phyloP scores from a whole-genome alignment of 2,113 vertebrate genomes.

The Pelodiscus sinensis region DNA sequence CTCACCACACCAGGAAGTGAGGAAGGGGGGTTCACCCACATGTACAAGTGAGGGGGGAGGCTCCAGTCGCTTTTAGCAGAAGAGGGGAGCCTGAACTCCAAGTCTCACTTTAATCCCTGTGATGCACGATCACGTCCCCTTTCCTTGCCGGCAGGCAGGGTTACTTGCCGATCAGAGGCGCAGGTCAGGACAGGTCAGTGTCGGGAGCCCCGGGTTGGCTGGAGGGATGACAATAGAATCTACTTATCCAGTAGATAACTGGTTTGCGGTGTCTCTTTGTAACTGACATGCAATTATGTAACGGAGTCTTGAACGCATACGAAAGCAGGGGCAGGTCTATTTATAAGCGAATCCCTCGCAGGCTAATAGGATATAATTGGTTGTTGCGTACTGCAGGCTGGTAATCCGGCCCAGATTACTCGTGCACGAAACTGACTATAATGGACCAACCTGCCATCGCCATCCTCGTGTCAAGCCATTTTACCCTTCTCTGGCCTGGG shows the following conservation, averaged over 20 bases:
- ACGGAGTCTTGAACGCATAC: background rate
- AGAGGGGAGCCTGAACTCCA: background rate
- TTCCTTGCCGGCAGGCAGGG: background rate
- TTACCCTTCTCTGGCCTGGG: background rate
- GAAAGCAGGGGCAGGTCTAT: background rate
- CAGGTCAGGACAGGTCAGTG: background rate
- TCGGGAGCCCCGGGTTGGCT: background rate
- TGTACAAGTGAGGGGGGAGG: background rate
- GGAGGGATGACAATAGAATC: background rate
- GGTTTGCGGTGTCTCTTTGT: background rate
- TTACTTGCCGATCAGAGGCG: background rate
- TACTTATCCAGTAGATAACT: too few species aligned
- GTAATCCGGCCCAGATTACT: background rate
- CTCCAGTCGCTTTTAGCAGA: background rate
- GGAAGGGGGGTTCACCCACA: background rate
- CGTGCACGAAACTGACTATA: background rate
- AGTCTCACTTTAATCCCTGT: background rate
- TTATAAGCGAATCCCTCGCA: background rate
- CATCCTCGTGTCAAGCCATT: background rate
- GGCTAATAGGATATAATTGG: background rate
- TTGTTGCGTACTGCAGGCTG: background rate
- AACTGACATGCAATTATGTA: background rate
- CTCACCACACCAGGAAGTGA: background rate
- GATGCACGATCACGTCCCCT: background rate
- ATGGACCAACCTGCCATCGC: background rate